Conservation (phyloP, 2,888 invertebrate genomes). For the Campaea margaritaria region DNA sequence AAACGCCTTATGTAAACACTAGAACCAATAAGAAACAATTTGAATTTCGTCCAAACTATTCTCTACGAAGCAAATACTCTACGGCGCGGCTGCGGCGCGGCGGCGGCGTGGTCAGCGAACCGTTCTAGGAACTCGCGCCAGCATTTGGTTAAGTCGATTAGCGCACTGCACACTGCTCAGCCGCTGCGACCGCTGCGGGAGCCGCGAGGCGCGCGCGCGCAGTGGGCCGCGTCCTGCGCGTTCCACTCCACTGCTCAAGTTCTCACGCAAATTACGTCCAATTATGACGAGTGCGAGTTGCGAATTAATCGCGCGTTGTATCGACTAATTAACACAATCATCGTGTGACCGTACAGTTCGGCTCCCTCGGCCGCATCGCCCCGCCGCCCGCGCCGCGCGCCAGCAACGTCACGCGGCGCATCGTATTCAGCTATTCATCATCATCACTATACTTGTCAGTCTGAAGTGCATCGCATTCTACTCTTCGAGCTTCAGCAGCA, state of each 20-base stretch:
- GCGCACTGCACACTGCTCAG: background rate
- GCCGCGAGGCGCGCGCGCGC: constrained; percentile 11
- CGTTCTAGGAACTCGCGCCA: constrained; percentile 25
- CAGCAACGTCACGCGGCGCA: too few species aligned
- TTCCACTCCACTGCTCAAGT: constrained; percentile 27
- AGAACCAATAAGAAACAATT: too few species aligned
- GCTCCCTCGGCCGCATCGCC: background rate
- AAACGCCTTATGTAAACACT: too few species aligned
- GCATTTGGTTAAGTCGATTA: constrained; percentile 25
- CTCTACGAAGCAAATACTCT: too few species aligned
- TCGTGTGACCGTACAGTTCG: constrained; percentile 35
- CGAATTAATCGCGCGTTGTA: constrained; percentile 42
- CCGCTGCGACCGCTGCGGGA: background rate
- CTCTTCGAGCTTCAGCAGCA: too few species aligned
- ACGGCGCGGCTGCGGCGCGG: constrained; percentile 1
- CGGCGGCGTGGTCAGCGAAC: constrained; percentile 19
- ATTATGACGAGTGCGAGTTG: constrained; percentile 41
- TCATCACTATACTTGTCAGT: too few species aligned
- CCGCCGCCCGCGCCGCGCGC: too few species aligned
- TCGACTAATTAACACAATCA: constrained; percentile 39
- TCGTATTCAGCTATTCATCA: too few species aligned
- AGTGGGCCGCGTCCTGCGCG: constrained; percentile 4
- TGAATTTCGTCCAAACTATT: background rate
- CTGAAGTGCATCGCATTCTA: too few species aligned
- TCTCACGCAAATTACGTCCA: constrained; percentile 56